Conservation (phyloP, 2,113 vertebrate species). For the Malurus elegans region DNA sequence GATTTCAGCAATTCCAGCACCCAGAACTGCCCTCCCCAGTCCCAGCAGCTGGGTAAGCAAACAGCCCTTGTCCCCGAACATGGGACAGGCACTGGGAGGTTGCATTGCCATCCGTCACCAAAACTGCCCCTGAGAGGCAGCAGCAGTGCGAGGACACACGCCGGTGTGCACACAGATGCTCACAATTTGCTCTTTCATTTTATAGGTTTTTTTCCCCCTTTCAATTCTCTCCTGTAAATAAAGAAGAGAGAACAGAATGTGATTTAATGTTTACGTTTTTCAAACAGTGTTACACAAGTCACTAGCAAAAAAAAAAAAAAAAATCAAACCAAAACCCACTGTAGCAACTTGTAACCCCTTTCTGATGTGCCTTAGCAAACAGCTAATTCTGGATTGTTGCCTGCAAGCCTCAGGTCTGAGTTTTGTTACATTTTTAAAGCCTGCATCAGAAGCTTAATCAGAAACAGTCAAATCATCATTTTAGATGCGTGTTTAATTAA, state of each 20-base stretch:
- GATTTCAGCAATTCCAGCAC: constrained; percentile 46
- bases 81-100: not conserved
- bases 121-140: not conserved
- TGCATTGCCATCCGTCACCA: not conserved
- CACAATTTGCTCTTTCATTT: not conserved
- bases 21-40: constrained; percentile 40
- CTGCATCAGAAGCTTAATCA: not conserved
- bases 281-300: not conserved
- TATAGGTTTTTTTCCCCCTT: not conserved
- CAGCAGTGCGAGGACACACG: not conserved
- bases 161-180: not conserved
- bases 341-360: not conserved
- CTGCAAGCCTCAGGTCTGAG: not conserved
- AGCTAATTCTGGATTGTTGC: not conserved
- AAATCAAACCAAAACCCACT: not conserved
- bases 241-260: not conserved
- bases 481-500: not conserved
- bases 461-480: not conserved
- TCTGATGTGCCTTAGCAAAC: not conserved
- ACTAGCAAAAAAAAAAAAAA: not conserved
- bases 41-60: not conserved
- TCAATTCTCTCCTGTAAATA: not conserved
- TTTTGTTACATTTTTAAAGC: not conserved
- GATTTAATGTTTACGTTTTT: not conserved
- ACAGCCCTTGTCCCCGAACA: not conserved